Evolutionary conservation across 2,888 invertebrate species (phyloP).

Genomic region (Euplexia lucipara): DNA sequence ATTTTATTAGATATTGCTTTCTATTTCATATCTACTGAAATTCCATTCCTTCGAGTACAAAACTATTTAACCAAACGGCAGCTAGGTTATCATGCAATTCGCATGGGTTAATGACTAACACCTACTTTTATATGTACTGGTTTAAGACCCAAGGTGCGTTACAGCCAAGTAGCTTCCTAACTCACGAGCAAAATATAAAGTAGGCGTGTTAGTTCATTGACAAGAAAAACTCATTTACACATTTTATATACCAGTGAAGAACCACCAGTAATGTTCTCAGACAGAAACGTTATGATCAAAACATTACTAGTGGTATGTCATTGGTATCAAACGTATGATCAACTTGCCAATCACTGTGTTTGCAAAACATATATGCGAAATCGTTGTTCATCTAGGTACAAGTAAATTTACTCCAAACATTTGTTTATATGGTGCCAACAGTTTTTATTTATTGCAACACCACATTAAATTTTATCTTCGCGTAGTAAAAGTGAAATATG

Average conservation of each 20-base stretch:
- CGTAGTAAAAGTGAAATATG: conserved; percentile 67
- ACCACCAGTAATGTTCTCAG: neutral
- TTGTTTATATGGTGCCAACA: conserved; percentile 46
- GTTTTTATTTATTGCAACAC: conserved; percentile 55
- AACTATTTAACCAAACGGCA: conserved; percentile 28
- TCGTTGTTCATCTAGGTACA: conserved; percentile 23
- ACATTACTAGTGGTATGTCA: no score
- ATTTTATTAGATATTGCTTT: conserved; percentile 39
- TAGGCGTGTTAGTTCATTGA: conserved; percentile 34
- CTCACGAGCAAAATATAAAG: conserved; percentile 50
- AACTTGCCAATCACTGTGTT: conserved; percentile 1
- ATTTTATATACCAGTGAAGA: conserved; percentile 1
- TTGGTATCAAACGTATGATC: no score
- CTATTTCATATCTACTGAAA: conserved; percentile 14
- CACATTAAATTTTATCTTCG: conserved; percentile 66
- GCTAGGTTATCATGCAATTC: conserved; percentile 4
- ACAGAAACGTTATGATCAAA: conserved; percentile 13
- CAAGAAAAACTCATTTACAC: conserved; percentile 31
- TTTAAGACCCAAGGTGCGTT: conserved; percentile 30
- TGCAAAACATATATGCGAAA: conserved; percentile 10
- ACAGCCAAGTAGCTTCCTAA: conserved; percentile 45
- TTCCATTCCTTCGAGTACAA: conserved; percentile 4
- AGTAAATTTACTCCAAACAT: conserved; percentile 35
- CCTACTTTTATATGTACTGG: conserved; percentile 23
- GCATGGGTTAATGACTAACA: conserved; percentile 47